phyloP scores from a whole-genome alignment of 2,113 vertebrate genomes.

The Laticauda colubrina region DNA sequence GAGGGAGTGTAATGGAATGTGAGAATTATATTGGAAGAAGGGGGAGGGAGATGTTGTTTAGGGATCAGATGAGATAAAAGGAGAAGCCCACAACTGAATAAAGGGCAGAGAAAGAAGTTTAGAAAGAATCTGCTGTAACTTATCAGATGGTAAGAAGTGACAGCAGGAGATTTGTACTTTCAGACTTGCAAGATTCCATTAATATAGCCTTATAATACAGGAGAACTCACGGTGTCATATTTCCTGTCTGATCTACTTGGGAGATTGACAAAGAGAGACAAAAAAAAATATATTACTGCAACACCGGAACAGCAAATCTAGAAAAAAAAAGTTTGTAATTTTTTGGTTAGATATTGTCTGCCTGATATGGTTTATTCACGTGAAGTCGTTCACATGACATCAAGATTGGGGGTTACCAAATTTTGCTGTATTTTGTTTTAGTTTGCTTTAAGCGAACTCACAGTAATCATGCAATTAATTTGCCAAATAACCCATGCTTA shows the following conservation, averaged over 20 bases:
- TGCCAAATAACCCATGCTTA: neutral
- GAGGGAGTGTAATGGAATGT: constrained; percentile 7
- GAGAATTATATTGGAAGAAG: neutral
- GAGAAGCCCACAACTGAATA: neutral
- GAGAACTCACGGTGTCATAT: neutral
- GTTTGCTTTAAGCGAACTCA: neutral
- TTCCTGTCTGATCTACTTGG: neutral
- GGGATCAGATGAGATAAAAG: neutral
- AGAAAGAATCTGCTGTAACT: neutral
- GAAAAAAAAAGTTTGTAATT: constrained; percentile 30
- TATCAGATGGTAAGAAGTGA: neutral
- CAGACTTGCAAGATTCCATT: neutral
- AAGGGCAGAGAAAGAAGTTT: neutral
- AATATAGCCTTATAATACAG: neutral
- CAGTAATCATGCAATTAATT: neutral
- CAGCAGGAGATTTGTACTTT: neutral
- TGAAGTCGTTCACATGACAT: neutral
- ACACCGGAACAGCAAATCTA: constrained; percentile 18
- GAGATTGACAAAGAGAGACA: neutral
- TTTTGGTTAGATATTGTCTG: constrained; percentile 28
- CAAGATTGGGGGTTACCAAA: neutral
- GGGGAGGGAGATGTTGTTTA: neutral
- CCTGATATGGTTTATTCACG: neutral
- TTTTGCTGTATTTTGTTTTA: neutral
- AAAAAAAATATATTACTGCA: constrained; percentile 19